Percentiles rank a stretch among this genome's conserved stretches.
Evolutionary conservation across 2,113 vertebrate genomes (phyloP).

Genomic region (Numida meleagris): DNA sequence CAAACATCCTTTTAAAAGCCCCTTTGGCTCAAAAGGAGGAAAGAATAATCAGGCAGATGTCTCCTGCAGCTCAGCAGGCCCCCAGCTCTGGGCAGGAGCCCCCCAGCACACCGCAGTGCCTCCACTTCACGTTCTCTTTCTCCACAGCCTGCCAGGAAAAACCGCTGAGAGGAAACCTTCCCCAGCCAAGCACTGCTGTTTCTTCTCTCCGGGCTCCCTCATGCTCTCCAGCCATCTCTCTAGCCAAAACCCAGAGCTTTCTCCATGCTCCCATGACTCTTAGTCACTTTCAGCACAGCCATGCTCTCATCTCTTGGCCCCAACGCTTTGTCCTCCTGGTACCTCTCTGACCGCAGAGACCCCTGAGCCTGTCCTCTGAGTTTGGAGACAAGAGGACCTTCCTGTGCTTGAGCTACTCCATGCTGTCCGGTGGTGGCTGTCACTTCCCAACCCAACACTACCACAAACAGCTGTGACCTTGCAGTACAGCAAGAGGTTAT

Average conservation of each 20-base stretch:
- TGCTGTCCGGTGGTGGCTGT: background rate
- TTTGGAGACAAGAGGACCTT: background rate
- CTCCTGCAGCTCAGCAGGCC: background rate
- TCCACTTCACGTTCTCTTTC: background rate
- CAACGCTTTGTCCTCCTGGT: background rate
- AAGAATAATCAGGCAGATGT: conserved; percentile 7
- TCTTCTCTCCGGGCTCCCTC: background rate
- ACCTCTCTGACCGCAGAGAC: background rate
- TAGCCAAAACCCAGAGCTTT: conserved; percentile 37
- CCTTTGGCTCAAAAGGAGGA: conserved; percentile 53
- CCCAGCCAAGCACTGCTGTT: conserved; percentile 22
- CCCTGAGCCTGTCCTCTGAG: background rate
- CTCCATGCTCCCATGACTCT: conserved; percentile 30
- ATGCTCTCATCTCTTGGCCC: conserved; percentile 17
- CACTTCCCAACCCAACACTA: background rate
- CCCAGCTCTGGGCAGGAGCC: background rate
- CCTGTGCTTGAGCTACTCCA: too few species aligned
- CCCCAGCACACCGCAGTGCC: background rate
- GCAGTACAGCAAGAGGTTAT: background rate
- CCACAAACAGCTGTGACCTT: background rate
- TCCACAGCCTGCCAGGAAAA: conserved; percentile 55
- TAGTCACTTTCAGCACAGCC: conserved; percentile 44
- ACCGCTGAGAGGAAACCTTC: conserved; percentile 48
- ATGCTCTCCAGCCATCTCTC: background rate
- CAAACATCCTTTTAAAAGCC: conserved; percentile 56